phyloP scores from a whole-genome alignment of 2,888 invertebrate species.

The Dioctria linearis region DNA sequence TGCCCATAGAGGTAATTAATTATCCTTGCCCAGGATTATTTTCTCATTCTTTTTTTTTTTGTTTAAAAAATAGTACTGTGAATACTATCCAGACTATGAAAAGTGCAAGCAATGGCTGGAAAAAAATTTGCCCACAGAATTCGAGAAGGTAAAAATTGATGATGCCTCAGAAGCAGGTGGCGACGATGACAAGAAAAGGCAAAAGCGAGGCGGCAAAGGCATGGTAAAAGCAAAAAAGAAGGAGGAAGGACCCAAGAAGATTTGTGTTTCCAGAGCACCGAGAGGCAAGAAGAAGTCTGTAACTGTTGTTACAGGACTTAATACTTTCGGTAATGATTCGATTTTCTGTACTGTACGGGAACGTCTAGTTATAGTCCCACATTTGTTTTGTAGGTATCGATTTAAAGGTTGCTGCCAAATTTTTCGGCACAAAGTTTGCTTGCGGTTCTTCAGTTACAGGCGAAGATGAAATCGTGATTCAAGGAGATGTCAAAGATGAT shows the following conservation, averaged over 20 bases:
- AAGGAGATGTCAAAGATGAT: slow-evolving; percentile 99
- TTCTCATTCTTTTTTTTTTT: no score
- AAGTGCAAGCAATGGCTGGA: slow-evolving; percentile 98
- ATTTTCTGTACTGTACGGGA: not conserved
- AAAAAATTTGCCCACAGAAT: slow-evolving; percentile 92
- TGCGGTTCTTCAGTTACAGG: slow-evolving; percentile 99
- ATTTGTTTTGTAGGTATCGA: slow-evolving; percentile 84
- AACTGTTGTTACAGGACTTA: slow-evolving; percentile 96
- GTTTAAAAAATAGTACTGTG: slow-evolving; percentile 84
- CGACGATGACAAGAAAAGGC: slow-evolving; percentile 95
- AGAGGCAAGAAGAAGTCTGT: slow-evolving; percentile 99
- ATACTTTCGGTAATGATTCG: slow-evolving; percentile 84
- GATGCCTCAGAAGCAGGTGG: slow-evolving; percentile 80
- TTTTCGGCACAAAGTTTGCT: slow-evolving; percentile 97
- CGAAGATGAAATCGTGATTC: slow-evolving; percentile 99
- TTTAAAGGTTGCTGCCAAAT: slow-evolving; percentile 97
- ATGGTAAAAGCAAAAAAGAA: slow-evolving; percentile 96
- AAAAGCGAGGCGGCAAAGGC: slow-evolving; percentile 97
- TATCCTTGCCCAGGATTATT: no score
- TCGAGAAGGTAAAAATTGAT: slow-evolving; percentile 84
- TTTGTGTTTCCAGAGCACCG: slow-evolving; percentile 89
- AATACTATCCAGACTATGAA: slow-evolving; percentile 97
- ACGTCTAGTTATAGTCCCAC: not conserved
- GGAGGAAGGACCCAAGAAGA: slow-evolving; percentile 88
- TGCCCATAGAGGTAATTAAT: slow-evolving; percentile 86